Conservation (phyloP, 1,140 invertebrate species). For the Drosophila trapezifrons region DNA sequence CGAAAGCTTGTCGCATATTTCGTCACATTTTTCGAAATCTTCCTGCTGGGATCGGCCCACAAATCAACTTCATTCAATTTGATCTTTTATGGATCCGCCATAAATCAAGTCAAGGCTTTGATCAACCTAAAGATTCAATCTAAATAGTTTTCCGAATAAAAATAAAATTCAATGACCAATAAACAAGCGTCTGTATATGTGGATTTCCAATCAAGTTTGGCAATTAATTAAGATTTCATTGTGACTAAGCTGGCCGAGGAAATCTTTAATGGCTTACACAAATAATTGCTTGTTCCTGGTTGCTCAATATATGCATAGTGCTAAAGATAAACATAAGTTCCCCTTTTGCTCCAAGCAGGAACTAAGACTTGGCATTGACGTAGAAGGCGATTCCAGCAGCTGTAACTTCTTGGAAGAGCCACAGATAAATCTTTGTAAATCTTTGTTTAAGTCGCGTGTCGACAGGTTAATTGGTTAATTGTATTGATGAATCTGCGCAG, state of each 20-base stretch:
- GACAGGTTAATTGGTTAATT: conserved; percentile 58
- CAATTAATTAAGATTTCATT: conserved; percentile 51
- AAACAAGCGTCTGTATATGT: conserved; percentile 40
- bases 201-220: conserved; percentile 50
- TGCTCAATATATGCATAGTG: neutral
- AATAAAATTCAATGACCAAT: conserved; percentile 56
- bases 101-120: conserved; percentile 53
- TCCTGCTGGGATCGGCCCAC: conserved; percentile 39
- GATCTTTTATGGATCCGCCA: conserved; percentile 34
- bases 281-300: conserved; percentile 7
- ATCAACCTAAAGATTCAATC: conserved; percentile 32
- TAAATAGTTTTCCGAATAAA: conserved; percentile 46
- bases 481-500: conserved; percentile 12
- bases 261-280: neutral
- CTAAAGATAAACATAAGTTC: neutral
- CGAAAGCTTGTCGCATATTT: conserved; percentile 54
- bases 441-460: conserved; percentile 37
- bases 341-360: conserved; percentile 29
- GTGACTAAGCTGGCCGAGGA: too few relatives aligned
- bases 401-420: conserved; percentile 31
- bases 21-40: conserved; percentile 49
- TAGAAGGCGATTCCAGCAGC: conserved; percentile 24
- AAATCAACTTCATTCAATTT: conserved; percentile 51
- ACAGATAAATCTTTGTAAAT: conserved; percentile 28
- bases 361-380: conserved; percentile 28